A percentile compares a stretch with the other conserved stretches of the same genome.
phyloP scores from a whole-genome alignment of 2,113 vertebrate species.

The Sorex araneus region DNA sequence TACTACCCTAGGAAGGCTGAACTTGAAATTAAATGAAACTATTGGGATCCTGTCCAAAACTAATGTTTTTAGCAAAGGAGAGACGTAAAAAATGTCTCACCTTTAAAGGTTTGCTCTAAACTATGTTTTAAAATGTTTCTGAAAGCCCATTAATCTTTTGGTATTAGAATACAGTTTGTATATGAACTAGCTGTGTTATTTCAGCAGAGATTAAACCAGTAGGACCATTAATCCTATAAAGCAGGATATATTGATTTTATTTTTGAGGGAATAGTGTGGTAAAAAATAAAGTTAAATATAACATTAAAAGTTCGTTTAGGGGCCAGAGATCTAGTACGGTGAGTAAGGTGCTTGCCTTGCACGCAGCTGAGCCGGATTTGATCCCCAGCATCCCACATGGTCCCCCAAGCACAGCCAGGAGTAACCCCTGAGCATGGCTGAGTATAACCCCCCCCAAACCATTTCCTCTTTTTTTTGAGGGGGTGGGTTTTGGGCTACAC shows the following conservation, averaged over 20 bases:
- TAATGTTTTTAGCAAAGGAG: conserved; percentile 57
- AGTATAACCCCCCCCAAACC: no score
- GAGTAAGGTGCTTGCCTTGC: no score
- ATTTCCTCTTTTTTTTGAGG: background rate
- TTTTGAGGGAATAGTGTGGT: conserved; percentile 32
- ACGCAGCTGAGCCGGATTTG: no score
- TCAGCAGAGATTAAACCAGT: conserved; percentile 27
- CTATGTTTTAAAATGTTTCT: conserved; percentile 41
- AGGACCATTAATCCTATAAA: background rate
- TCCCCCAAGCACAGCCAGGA: no score
- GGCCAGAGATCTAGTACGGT: no score
- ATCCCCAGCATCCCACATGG: no score
- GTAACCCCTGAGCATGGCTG: no score
- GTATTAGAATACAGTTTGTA: background rate
- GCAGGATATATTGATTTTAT: conserved; percentile 35
- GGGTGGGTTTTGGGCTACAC: no score
- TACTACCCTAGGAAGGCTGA: conserved; percentile 2
- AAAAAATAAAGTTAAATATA: background rate
- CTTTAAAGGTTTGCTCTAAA: conserved; percentile 40
- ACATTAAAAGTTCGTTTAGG: no score
- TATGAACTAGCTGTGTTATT: conserved; percentile 37
- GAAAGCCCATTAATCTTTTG: conserved; percentile 34
- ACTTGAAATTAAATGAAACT: conserved; percentile 65
- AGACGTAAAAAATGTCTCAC: conserved; percentile 42
- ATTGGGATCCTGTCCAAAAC: conserved; percentile 7